A percentile compares a stretch with the other conserved stretches of the same genome.
These are phyloP conservation scores for Pachycephala philippinensis DNA, from an alignment of 2,113 vertebrate genomes.

Conservation along the genomic window DNA sequence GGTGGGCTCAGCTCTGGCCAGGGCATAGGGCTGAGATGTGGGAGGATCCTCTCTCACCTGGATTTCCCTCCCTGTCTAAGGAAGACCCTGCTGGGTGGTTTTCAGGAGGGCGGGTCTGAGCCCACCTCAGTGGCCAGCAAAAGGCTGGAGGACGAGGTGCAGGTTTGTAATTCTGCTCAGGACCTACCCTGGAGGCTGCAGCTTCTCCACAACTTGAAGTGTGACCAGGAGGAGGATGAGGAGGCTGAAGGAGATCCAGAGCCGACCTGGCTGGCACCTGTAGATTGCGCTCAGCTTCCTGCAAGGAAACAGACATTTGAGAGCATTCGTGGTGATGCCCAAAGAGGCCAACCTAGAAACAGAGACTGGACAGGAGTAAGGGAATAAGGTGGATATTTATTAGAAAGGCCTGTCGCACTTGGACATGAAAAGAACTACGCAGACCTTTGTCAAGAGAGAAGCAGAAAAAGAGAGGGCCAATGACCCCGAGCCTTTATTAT, in stretches of 20 bases:
- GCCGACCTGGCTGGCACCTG: slow-evolving; percentile 30
- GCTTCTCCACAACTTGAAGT: slow-evolving; percentile 33
- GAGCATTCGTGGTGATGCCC: neutral
- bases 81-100: neutral
- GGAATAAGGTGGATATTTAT: too few species aligned
- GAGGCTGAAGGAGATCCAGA: slow-evolving; percentile 57
- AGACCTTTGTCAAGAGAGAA: too few species aligned
- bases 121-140: neutral
- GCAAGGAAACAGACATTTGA: neutral
- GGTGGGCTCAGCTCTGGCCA: neutral
- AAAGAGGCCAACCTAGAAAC: too few species aligned
- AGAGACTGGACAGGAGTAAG: too few species aligned
- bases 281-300: slow-evolving; percentile 40
- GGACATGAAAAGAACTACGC: too few species aligned
- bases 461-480: too few species aligned
- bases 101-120: neutral
- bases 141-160: neutral
- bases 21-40: fast-evolving
- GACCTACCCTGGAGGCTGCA: slow-evolving; percentile 37
- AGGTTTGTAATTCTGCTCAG: neutral
- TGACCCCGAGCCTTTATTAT: too few species aligned
- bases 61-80: neutral
- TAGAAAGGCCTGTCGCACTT: too few species aligned
- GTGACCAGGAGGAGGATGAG: slow-evolving; percentile 36
- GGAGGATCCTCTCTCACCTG: neutral